phyloP scores from a whole-genome alignment of 2,888 invertebrate genomes.

The Notodonta ziczac region DNA sequence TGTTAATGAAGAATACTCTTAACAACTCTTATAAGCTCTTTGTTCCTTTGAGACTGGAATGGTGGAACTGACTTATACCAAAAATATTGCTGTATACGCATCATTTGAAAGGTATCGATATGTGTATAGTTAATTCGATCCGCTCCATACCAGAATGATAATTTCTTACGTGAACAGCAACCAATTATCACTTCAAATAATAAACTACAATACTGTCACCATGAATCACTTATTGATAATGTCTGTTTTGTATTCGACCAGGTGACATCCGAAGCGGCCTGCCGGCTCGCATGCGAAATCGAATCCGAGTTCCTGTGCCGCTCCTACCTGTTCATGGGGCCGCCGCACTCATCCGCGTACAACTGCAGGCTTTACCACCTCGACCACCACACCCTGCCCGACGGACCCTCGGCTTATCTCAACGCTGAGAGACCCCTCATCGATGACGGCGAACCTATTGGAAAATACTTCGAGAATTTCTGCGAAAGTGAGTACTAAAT shows the following conservation, averaged over 20 bases:
- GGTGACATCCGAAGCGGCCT: slow-evolving; percentile 95
- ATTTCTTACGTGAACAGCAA: background rate
- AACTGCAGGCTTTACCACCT: slow-evolving; percentile 96
- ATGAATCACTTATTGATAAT: slow-evolving; percentile 27
- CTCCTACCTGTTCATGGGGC: slow-evolving; percentile 92
- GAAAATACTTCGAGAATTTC: slow-evolving; percentile 95
- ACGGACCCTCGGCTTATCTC: slow-evolving; percentile 95
- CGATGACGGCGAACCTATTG: slow-evolving; percentile 95
- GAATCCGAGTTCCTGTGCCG: slow-evolving; percentile 97
- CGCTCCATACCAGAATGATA: too few relatives aligned
- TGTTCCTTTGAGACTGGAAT: too few relatives aligned
- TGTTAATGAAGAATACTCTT: too few relatives aligned
- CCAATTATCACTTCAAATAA: background rate
- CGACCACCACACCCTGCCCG: slow-evolving; percentile 95
- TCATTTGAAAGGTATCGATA: too few relatives aligned
- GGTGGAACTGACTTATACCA: too few relatives aligned
- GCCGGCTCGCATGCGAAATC: slow-evolving; percentile 94
- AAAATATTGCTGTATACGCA: too few relatives aligned
- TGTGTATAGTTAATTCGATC: too few relatives aligned
- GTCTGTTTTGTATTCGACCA: slow-evolving; percentile 52
- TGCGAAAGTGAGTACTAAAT: slow-evolving; percentile 90
- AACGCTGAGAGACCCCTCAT: slow-evolving; percentile 95
- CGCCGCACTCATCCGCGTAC: slow-evolving; percentile 91
- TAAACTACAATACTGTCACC: slow-evolving; percentile 10
- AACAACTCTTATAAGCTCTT: too few relatives aligned